Evolutionary conservation across 2,888 invertebrate genomes (phyloP).

Genomic region (Apotomis capreana): DNA sequence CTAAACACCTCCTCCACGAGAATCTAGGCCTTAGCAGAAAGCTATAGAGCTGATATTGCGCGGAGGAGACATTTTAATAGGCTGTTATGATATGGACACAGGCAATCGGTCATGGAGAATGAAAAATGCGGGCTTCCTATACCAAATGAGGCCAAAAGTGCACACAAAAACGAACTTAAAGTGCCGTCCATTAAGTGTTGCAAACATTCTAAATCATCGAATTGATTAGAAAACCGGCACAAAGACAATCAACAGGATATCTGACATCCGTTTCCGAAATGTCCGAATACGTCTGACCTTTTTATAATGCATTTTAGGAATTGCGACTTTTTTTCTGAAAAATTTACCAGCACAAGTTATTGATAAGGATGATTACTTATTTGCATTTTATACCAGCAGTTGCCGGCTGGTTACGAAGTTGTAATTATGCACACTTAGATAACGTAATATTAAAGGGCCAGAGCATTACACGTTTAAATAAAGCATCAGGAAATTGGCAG

Average conservation of each 20-base stretch:
- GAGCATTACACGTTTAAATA: too few species aligned
- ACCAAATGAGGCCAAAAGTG: constrained; percentile 28
- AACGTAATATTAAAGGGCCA: too few species aligned
- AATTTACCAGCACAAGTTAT: too few species aligned
- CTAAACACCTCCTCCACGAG: neutral
- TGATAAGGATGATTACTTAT: too few species aligned
- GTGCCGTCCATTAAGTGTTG: constrained; percentile 1
- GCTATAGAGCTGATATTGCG: constrained; percentile 17
- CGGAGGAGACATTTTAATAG: constrained; percentile 10
- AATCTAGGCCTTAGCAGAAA: neutral
- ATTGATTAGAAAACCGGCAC: constrained; percentile 38
- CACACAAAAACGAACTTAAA: constrained; percentile 23
- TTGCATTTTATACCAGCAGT: too few species aligned
- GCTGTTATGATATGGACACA: constrained; percentile 28
- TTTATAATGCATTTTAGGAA: neutral
- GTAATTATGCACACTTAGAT: too few species aligned
- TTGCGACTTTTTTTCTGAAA: too few species aligned
- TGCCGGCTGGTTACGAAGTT: too few species aligned
- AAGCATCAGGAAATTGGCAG: too few species aligned
- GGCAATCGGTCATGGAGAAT: constrained; percentile 40
- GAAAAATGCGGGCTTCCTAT: constrained; percentile 42
- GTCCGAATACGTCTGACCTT: neutral
- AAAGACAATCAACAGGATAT: constrained; percentile 27
- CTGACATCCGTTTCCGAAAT: constrained; percentile 31
- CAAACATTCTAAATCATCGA: constrained; percentile 22